These are phyloP conservation scores for Macrotis lagotis DNA, from an alignment of 2,113 vertebrate species.

Conservation along the genomic window DNA sequence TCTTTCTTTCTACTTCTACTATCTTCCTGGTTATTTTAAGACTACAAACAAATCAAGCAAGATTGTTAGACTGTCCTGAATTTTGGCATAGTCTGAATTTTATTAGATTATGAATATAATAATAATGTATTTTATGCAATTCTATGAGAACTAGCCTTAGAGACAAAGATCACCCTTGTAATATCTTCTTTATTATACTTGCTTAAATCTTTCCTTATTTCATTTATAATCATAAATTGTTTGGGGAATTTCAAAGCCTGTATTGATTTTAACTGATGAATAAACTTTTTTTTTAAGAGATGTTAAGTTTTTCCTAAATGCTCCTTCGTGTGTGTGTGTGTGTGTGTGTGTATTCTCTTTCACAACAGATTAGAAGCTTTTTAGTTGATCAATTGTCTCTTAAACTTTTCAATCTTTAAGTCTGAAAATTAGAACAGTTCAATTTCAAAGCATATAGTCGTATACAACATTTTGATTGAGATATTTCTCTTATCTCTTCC, in stretches of 20 bases:
- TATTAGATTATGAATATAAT: background rate
- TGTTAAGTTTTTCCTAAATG: background rate
- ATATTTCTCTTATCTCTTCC: background rate
- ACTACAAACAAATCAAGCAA: background rate
- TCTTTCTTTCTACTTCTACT: background rate
- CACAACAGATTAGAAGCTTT: constrained; percentile 37
- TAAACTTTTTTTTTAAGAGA: constrained; percentile 42
- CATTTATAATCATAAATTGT: constrained; percentile 8
- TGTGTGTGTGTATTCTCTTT: constrained; percentile 20
- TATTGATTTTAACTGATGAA: constrained; percentile 4
- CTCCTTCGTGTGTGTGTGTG: background rate
- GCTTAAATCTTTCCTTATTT: constrained; percentile 31
- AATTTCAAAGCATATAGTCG: constrained; percentile 18
- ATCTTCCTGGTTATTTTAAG: background rate
- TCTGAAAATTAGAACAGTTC: background rate
- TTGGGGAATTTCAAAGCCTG: constrained; percentile 16
- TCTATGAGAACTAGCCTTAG: background rate
- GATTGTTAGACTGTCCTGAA: constrained; percentile 1
- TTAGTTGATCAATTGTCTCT: constrained; percentile 38
- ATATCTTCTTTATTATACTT: background rate
- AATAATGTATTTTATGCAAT: constrained; percentile 15
- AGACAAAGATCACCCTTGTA: constrained; percentile 46
- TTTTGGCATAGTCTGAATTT: background rate
- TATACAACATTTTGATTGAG: constrained; percentile 16
- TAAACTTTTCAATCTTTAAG: constrained; percentile 45